These are phyloP conservation scores for Synanceia verrucosa DNA, from an alignment of 2,797 vertebrate species.

Conservation along the genomic window DNA sequence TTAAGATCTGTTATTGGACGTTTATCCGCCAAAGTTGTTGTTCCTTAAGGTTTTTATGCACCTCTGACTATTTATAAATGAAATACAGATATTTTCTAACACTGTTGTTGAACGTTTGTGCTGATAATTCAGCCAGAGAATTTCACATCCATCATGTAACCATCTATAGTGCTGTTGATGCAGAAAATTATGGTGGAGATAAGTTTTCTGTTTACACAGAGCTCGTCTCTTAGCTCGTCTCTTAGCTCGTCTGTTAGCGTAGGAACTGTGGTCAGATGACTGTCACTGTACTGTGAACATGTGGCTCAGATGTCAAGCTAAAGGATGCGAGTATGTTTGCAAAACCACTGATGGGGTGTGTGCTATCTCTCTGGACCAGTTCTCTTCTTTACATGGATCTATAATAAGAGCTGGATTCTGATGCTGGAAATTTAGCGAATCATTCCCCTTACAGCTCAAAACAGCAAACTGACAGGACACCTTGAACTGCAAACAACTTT, in stretches of 20 bases:
- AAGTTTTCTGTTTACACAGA: not conserved
- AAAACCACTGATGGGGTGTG: no score
- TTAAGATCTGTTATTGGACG: no score
- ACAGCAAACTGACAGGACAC: no score
- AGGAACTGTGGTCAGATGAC: not conserved
- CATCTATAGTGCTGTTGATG: not conserved
- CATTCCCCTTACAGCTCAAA: no score
- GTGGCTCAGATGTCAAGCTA: not conserved
- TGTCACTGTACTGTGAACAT: not conserved
- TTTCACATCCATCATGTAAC: not conserved
- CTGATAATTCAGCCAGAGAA: not conserved
- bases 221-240: not conserved
- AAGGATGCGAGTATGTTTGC: not conserved
- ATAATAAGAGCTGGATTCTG: no score
- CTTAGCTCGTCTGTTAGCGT: no score
- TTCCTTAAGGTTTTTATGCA: not conserved
- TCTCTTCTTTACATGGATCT: no score
- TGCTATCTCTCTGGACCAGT: no score
- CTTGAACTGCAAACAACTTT: no score
- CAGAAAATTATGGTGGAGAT: no score
- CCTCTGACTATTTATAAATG: not conserved
- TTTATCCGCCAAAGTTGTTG: not conserved
- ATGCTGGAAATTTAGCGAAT: no score
- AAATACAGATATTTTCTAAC: not conserved
- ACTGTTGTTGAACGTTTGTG: not conserved